Evolutionary conservation across 37 sponge, comb jelly and placozoan species (phyloP).

Genomic region (Ephydatia muelleri): DNA sequence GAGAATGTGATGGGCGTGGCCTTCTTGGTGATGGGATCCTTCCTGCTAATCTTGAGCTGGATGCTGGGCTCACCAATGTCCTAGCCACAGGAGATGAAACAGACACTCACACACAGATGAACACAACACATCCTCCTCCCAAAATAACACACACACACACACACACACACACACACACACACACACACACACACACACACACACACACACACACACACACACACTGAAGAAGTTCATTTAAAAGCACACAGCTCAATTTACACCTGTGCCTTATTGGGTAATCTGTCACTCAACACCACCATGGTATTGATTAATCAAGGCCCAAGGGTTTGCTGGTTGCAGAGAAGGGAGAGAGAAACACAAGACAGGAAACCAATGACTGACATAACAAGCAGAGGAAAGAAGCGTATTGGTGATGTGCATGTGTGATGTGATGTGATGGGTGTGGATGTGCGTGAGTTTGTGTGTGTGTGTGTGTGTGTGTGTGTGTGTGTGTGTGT

Average conservation of each 20-base stretch:
- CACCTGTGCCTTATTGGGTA: too few relatives aligned
- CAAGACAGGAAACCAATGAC: too few relatives aligned
- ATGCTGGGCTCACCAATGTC: slow-evolving; percentile 72
- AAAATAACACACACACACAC: slow-evolving; percentile 13
- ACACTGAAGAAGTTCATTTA: not conserved
- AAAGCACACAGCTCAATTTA: not conserved
- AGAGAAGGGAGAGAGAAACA: too few relatives aligned
- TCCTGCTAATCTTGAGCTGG: slow-evolving; percentile 53
- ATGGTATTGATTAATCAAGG: too few relatives aligned
- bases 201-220: slow-evolving; percentile 17
- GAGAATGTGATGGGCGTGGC: slow-evolving; percentile 53
- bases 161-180: slow-evolving; percentile 27
- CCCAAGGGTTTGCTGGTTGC: too few relatives aligned
- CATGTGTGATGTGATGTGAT: too few relatives aligned
- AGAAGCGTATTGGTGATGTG: too few relatives aligned
- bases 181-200: slow-evolving; percentile 16
- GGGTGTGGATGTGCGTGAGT: too few relatives aligned
- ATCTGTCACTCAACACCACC: too few relatives aligned
- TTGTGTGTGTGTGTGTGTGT: not conserved
- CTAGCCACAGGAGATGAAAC: slow-evolving; percentile 13
- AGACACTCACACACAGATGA: not conserved
- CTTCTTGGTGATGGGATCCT: slow-evolving; percentile 33
- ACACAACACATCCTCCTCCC: not conserved
- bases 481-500: too few relatives aligned
- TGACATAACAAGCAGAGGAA: too few relatives aligned